A percentile compares a stretch with the other conserved stretches of the same genome.
These are phyloP conservation scores for Patella depressa DNA, from an alignment of 2,888 invertebrate species.

Conservation along the genomic window DNA sequence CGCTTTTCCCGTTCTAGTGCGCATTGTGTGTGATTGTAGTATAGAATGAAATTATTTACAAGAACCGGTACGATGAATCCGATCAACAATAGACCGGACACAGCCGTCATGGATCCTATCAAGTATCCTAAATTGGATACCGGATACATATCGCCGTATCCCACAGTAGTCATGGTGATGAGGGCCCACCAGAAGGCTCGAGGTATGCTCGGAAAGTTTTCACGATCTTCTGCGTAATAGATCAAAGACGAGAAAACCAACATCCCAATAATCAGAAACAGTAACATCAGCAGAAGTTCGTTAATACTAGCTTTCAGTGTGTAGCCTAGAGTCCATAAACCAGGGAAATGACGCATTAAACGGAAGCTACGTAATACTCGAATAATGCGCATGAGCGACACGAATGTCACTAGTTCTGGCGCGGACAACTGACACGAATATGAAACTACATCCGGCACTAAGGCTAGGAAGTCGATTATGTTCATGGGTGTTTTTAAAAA, in stretches of 20 bases:
- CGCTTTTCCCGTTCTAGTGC: constrained; percentile 19
- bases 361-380: constrained; percentile 48
- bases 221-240: constrained; percentile 46
- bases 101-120: constrained; percentile 41
- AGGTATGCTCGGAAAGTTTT: constrained; percentile 45
- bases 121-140: constrained; percentile 39
- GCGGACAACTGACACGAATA: constrained; percentile 1
- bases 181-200: constrained; percentile 53
- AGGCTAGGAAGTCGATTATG: constrained; percentile 43
- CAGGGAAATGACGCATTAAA: constrained; percentile 46
- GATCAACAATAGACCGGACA: constrained; percentile 45
- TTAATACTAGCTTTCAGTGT: constrained; percentile 52
- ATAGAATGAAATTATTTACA: constrained; percentile 52
- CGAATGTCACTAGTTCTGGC: background rate
- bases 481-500: constrained; percentile 40
- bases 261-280: constrained; percentile 52
- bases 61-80: constrained; percentile 50
- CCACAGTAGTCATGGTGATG: constrained; percentile 58
- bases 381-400: constrained; percentile 40
- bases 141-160: constrained; percentile 53
- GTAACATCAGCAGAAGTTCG: constrained; percentile 49
- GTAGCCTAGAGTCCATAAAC: constrained; percentile 52
- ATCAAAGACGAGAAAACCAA: constrained; percentile 52
- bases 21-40: constrained; percentile 45
- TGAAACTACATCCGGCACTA: constrained; percentile 44